Evolutionary conservation across 2,888 invertebrate genomes (phyloP).

Genomic region (Eucera pruinosa): DNA sequence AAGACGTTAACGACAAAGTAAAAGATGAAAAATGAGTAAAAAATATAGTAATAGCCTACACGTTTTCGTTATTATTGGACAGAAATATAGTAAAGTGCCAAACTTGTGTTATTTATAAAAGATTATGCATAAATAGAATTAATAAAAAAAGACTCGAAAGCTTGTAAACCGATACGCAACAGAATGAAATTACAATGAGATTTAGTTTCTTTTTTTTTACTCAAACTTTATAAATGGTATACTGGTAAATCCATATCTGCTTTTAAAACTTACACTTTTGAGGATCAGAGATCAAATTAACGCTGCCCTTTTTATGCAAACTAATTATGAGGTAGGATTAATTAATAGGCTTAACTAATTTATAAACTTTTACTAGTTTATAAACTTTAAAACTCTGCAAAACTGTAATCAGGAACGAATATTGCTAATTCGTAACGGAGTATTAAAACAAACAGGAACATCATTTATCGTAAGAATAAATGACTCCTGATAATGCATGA

Average conservation of each 20-base stretch:
- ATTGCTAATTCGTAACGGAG: background rate
- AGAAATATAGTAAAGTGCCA: constrained; percentile 13
- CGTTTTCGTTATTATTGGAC: background rate
- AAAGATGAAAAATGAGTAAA: constrained; percentile 1
- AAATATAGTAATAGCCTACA: background rate
- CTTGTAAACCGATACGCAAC: background rate
- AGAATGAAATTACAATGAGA: background rate
- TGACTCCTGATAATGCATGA: background rate
- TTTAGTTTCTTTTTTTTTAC: background rate
- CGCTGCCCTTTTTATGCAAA: background rate
- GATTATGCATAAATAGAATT: background rate
- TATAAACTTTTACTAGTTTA: background rate
- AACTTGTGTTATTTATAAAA: background rate
- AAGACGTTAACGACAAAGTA: constrained; percentile 27
- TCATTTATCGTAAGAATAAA: background rate
- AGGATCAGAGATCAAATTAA: background rate
- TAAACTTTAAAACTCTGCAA: too few relatives aligned
- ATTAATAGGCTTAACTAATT: background rate
- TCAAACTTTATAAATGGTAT: background rate
- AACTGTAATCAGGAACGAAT: background rate
- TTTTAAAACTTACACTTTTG: background rate
- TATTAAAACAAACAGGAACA: background rate
- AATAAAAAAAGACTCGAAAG: background rate
- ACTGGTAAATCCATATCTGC: background rate
- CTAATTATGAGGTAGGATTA: background rate